Conservation (phyloP, 2,113 vertebrate species). For the Muntiacus muntjak region DNA sequence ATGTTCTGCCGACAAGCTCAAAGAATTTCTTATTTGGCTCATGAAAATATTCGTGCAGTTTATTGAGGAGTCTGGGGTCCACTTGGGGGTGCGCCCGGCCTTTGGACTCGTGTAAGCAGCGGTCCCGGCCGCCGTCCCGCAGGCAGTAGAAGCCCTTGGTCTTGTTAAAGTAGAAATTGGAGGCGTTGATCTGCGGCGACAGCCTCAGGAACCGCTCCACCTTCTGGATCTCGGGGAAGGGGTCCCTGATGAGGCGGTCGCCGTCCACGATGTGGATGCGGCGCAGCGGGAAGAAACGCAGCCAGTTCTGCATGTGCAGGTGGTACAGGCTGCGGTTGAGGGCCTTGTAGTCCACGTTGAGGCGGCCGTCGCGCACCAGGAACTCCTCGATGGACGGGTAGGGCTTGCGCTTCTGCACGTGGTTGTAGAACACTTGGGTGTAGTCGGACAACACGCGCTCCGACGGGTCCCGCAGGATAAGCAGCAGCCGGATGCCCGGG, state of each 20-base stretch:
- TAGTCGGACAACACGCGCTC: conserved; percentile 97
- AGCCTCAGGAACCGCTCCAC: conserved; percentile 93
- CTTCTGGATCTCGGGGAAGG: conserved; percentile 92
- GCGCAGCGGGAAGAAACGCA: conserved; percentile 88
- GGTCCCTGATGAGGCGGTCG: conserved; percentile 91
- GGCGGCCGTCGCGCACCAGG: conserved; percentile 87
- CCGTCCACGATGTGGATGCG: conserved; percentile 95
- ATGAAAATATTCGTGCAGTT: conserved; percentile 91
- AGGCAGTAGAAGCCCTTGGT: conserved; percentile 98
- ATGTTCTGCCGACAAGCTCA: conserved; percentile 92
- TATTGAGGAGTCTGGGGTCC: conserved; percentile 86
- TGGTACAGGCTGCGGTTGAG: conserved; percentile 96
- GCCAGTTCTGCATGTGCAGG: conserved; percentile 93
- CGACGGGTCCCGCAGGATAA: conserved; percentile 95
- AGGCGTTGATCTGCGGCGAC: conserved; percentile 91
- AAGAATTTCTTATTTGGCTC: conserved; percentile 96
- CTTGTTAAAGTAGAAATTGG: conserved; percentile 98
- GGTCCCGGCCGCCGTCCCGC: conserved; percentile 88
- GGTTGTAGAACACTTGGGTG: conserved; percentile 96
- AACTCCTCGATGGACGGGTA: conserved; percentile 91
- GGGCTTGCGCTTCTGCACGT: conserved; percentile 93
- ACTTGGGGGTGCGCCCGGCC: conserved; percentile 92
- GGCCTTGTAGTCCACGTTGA: conserved; percentile 96
- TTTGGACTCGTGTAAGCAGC: conserved; percentile 96
- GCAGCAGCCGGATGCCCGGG: conserved; percentile 87